Conservation (phyloP, 2,113 vertebrate genomes). For the Tenebrosternarchus preto region DNA sequence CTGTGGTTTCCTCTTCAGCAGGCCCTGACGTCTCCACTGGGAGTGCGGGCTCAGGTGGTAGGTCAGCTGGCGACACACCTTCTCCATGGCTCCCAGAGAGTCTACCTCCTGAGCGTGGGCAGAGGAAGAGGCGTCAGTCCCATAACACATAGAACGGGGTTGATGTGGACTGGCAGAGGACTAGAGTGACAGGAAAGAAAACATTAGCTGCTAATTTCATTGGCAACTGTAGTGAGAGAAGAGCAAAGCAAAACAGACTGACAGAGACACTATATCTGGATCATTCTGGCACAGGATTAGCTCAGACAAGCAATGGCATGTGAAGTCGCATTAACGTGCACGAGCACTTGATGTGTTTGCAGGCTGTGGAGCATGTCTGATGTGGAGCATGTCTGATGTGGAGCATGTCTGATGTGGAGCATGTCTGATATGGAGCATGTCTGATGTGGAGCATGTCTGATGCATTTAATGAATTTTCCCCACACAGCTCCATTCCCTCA, state of each 20-base stretch:
- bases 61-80: conserved; percentile 95
- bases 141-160: conserved; percentile 11
- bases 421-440: too few species aligned
- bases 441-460: conserved; percentile 1
- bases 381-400: too few species aligned
- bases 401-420: too few species aligned
- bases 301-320: background rate
- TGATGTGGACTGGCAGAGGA: conserved; percentile 29
- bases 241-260: conserved; percentile 19
- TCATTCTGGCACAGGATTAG: background rate
- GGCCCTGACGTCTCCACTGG: conserved; percentile 89
- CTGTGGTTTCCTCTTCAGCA: conserved; percentile 93
- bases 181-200: background rate
- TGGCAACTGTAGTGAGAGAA: conserved; percentile 28
- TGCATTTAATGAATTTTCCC: background rate
- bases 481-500: background rate
- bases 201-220: conserved; percentile 7
- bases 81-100: conserved; percentile 90
- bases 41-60: conserved; percentile 98
- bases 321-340: background rate
- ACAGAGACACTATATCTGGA: background rate
- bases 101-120: conserved; percentile 83
- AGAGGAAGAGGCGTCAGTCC: conserved; percentile 31
- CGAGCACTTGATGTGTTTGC: background rate
- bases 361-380: background rate